Conservation (phyloP, 1,140 invertebrate genomes). For the Sitobion miscanthi region DNA sequence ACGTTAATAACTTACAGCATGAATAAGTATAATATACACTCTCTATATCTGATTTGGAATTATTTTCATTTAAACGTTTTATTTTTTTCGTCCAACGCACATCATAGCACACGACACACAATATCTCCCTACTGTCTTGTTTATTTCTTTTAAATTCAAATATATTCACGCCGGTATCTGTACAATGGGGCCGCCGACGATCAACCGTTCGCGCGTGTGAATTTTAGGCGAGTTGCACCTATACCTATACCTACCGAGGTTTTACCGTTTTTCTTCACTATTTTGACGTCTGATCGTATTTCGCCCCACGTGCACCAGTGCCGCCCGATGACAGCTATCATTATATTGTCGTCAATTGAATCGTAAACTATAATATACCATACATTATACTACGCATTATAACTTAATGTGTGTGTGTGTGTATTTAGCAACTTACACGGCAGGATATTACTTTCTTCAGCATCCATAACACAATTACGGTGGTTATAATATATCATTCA, state of each 20-base stretch:
- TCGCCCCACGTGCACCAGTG: background rate
- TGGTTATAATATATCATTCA: slow-evolving; percentile 51
- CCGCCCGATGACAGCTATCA: background rate
- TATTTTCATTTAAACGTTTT: background rate
- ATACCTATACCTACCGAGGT: background rate
- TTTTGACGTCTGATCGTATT: background rate
- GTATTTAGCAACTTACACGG: slow-evolving; percentile 2
- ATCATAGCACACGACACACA: background rate
- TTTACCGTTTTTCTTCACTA: background rate
- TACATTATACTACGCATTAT: background rate
- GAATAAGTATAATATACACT: background rate
- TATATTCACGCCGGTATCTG: background rate
- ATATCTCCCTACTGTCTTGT: background rate
- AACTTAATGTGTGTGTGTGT: background rate
- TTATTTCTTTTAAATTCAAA: background rate
- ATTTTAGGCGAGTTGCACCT: background rate
- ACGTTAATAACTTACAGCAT: background rate
- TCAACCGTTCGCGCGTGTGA: background rate
- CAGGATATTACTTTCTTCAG: slow-evolving; percentile 44
- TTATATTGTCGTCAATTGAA: background rate
- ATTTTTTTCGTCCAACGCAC: background rate
- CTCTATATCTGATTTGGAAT: background rate
- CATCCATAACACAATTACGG: slow-evolving; percentile 26
- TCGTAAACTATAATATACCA: background rate
- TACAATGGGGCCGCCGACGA: background rate